A percentile compares a stretch with the other conserved stretches of the same genome.
phyloP scores from a whole-genome alignment of 1,140 invertebrate genomes.

The Phymorhynchus buccinoides region DNA sequence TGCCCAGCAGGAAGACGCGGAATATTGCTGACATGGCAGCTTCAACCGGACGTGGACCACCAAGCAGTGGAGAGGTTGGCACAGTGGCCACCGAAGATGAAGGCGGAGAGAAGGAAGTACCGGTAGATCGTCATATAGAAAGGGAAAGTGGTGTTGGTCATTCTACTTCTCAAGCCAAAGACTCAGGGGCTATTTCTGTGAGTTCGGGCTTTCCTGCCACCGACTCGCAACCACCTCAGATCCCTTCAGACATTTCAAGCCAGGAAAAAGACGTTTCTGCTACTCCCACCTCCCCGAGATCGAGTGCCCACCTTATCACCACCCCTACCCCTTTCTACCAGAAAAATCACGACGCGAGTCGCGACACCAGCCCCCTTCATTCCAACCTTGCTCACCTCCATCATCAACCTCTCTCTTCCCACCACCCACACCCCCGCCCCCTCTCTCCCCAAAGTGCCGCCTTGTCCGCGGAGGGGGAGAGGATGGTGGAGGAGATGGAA shows the following conservation, averaged over 20 bases:
- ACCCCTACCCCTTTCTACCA: not conserved
- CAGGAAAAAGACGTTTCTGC: not conserved
- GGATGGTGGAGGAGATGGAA: constrained; percentile 62
- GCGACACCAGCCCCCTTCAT: not conserved
- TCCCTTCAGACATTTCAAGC: not conserved
- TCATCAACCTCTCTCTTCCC: not conserved
- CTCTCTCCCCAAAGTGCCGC: constrained; percentile 24
- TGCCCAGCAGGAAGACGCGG: constrained; percentile 23
- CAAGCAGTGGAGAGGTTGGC: not conserved
- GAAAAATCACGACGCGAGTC: not conserved
- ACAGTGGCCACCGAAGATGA: not conserved
- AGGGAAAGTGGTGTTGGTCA: not conserved
- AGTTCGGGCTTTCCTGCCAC: not conserved
- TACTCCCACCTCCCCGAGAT: not conserved
- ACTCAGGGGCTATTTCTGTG: too few species aligned
- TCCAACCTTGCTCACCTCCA: too few species aligned
- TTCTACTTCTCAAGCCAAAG: not conserved
- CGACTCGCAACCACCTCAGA: not conserved
- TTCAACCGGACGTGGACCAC: not conserved
- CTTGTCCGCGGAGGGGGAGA: constrained; percentile 47
- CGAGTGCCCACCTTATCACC: not conserved
- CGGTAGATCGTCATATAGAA: not conserved
- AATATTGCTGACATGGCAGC: not conserved
- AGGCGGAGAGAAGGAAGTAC: not conserved
- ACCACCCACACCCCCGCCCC: not conserved